Base-by-base conservation (phyloP, 2,113 vertebrate genomes). In the Phainopepla nitens region DNA sequence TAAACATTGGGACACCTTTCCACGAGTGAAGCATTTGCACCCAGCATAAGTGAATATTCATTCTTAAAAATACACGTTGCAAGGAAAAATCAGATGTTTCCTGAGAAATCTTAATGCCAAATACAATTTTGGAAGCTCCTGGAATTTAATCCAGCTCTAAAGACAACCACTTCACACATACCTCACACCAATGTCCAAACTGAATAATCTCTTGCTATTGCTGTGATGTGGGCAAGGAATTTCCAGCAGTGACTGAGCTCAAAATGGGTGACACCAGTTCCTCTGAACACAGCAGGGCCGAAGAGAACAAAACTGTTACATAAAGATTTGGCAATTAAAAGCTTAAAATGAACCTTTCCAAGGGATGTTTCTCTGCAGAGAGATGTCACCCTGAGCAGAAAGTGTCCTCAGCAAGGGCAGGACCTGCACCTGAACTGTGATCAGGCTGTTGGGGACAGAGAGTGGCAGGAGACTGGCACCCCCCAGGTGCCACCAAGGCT, bases 231-330 rank as follows among this genome's bases (percentile, higher is more conserved):
- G 29, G 47, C 20, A 33, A 75, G 47, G 60, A 45, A 76, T 22
- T 76, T 16, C 28, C n/a, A 42, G n/a, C 49, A 41, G 8, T 6
- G 41, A 6, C 53, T 57, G 15, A 85, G 41, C 44, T n/a, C 41
- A 35, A 28, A 29, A 6, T 0, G 0, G 39, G 44, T 10, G 16
- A 11, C 5, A 6, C 8, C 7, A 8, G 17, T 2, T 50, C 58
- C 61, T 57, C 27, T 16, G 54, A 24, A 9, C 8, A 6, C 28
- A 39, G 39, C 11, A 21, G 27, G 11, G 21, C 25, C 10, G 0
- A 45, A 20, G 56, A 50, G 22, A 47, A 44, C 36, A 29, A 17
- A 44, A 58, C 7, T 1, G 17, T 10, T 28, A 35, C 0, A 1
- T 11, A 19, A 76, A 62, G 29, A 18, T 57, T 60, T 42, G 50